Conservation (phyloP, 2,113 vertebrate species). For the Corythoichthys intestinalis region DNA sequence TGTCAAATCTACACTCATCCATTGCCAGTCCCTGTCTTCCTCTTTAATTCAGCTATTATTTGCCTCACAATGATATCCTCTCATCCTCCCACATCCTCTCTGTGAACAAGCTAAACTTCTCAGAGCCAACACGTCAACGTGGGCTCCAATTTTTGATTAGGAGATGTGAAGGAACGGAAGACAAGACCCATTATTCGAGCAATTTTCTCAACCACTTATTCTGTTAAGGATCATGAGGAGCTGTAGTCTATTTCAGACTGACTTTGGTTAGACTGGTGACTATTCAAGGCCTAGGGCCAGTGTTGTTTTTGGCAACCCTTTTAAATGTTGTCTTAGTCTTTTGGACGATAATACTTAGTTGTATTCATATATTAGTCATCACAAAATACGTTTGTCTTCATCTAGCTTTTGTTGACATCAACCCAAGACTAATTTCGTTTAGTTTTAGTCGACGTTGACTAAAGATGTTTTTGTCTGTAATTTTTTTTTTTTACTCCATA, state of each 20-base stretch:
- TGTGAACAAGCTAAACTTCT: constrained; percentile 32
- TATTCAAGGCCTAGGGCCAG: too few species aligned
- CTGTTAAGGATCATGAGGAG: not conserved
- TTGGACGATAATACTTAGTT: too few species aligned
- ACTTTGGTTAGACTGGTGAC: too few species aligned
- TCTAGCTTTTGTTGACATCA: too few species aligned
- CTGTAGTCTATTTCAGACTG: not conserved
- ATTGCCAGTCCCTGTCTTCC: constrained; percentile 18
- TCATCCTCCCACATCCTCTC: constrained; percentile 51
- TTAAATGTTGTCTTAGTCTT: too few species aligned
- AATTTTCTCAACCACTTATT: not conserved
- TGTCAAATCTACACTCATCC: constrained; percentile 38
- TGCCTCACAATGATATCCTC: constrained; percentile 51
- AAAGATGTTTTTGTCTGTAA: too few species aligned
- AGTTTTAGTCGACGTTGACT: too few species aligned
- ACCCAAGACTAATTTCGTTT: too few species aligned
- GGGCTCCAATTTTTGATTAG: constrained; percentile 42
- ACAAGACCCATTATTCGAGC: not conserved
- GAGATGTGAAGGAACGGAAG: constrained; percentile 28
- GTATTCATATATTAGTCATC: too few species aligned
- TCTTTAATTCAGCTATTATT: constrained; percentile 39
- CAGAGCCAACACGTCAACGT: constrained; percentile 26
- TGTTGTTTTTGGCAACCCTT: too few species aligned
- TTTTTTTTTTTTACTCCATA: too few species aligned
- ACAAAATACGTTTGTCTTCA: too few species aligned